Evolutionary conservation across 2,113 vertebrate species (phyloP).

Genomic region (Anhinga rufa): DNA sequence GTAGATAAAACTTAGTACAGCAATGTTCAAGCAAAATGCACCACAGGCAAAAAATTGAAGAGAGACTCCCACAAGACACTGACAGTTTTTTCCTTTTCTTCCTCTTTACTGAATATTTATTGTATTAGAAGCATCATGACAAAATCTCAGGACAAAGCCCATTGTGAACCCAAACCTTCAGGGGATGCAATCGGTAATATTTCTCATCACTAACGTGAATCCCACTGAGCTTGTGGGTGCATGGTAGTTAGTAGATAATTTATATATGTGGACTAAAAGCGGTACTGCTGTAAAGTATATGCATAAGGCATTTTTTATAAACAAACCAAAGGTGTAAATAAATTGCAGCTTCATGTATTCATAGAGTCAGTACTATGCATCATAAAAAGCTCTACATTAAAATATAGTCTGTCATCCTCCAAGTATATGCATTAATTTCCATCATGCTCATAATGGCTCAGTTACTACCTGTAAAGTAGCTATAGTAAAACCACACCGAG

Average conservation of each 20-base stretch:
- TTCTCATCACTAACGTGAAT: not conserved
- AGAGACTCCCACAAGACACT: not conserved
- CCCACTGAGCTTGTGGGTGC: not conserved
- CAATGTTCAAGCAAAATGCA: not conserved
- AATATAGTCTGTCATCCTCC: not conserved
- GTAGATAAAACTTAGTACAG: slow-evolving; percentile 21
- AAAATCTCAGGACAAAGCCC: not conserved
- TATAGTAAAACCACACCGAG: not conserved
- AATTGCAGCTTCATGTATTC: not conserved
- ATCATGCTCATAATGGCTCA: not conserved
- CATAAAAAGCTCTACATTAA: not conserved
- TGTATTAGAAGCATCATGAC: not conserved
- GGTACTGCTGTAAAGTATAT: not conserved
- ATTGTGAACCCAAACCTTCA: not conserved
- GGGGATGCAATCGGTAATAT: not conserved
- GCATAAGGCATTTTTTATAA: not conserved
- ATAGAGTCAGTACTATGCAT: not conserved
- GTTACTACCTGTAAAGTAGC: not conserved
- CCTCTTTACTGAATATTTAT: not conserved
- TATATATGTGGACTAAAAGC: not conserved
- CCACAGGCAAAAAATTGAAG: slow-evolving; percentile 1
- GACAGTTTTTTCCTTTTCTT: not conserved
- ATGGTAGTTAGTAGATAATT: not conserved
- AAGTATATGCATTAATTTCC: not conserved
- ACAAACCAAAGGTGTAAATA: slow-evolving; percentile 24